Conservation (phyloP, 2,888 invertebrate genomes). For the Acanthosepion lycidas region DNA sequence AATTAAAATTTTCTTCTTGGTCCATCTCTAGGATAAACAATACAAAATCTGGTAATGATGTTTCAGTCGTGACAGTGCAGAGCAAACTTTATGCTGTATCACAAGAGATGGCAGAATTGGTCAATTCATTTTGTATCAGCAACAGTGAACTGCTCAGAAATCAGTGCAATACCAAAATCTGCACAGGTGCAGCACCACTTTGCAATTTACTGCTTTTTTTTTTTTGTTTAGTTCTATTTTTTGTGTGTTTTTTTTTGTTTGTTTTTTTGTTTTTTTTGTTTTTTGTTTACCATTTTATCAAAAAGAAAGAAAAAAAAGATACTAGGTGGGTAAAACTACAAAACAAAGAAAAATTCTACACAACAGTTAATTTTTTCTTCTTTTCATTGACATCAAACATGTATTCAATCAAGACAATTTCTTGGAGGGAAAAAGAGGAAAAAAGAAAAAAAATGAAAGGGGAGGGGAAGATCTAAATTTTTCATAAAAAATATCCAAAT, state of each 20-base stretch:
- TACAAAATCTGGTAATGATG: not conserved
- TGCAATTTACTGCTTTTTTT: not conserved
- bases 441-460: not conserved
- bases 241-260: too few relatives aligned
- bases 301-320: not conserved
- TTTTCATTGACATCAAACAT: constrained; percentile 18
- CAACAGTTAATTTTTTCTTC: not conserved
- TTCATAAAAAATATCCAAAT: constrained; percentile 21
- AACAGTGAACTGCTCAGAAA: not conserved
- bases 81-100: not conserved
- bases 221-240: not conserved
- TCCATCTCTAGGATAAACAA: not conserved
- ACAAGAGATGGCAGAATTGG: not conserved
- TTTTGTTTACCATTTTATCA: not conserved
- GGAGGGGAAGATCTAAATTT: not conserved
- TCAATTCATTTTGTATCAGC: not conserved
- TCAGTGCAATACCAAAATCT: not conserved
- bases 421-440: constrained; percentile 20
- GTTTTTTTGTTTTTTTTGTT: too few relatives aligned
- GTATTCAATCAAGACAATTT: not conserved
- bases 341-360: not conserved
- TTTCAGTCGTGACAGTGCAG: not conserved
- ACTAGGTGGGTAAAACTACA: constrained; percentile 33
- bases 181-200: not conserved
- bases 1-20: too few relatives aligned